These are phyloP conservation scores for Ciconia nigra DNA, from an alignment of 2,797 vertebrate genomes.

Conservation along the genomic window DNA sequence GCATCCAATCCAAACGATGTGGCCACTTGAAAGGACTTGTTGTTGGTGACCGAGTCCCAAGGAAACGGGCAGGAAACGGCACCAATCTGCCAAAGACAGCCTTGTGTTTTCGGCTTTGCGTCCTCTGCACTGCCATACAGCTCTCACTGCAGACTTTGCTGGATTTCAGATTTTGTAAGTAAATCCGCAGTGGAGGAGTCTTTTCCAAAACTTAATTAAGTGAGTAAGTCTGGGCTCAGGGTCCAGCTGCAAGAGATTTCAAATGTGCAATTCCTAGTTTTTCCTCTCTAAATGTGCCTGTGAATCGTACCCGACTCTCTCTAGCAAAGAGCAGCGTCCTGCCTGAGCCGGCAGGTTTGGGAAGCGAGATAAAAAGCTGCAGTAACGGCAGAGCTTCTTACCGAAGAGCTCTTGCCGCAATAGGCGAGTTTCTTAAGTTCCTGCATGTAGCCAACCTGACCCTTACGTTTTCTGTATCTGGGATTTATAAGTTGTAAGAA, in stretches of 20 bases:
- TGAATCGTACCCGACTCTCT: background rate
- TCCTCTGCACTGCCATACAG: accelerated
- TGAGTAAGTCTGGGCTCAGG: background rate
- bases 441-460: background rate
- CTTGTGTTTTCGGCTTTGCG: accelerated
- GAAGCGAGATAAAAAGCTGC: background rate
- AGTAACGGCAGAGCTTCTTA: background rate
- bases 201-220: background rate
- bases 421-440: background rate
- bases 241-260: background rate
- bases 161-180: background rate
- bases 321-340: background rate
- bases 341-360: background rate
- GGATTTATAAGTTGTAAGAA: background rate
- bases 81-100: background rate
- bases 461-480: background rate
- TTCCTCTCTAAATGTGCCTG: background rate
- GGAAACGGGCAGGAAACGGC: background rate
- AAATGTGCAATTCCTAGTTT: background rate
- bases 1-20: background rate
- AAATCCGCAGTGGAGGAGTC: background rate
- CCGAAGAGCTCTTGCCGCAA: background rate
- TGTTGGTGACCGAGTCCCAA: background rate
- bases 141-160: background rate
- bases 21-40: background rate